Evolutionary conservation across 2,113 vertebrate genomes (phyloP).

Genomic region (Laticauda colubrina): DNA sequence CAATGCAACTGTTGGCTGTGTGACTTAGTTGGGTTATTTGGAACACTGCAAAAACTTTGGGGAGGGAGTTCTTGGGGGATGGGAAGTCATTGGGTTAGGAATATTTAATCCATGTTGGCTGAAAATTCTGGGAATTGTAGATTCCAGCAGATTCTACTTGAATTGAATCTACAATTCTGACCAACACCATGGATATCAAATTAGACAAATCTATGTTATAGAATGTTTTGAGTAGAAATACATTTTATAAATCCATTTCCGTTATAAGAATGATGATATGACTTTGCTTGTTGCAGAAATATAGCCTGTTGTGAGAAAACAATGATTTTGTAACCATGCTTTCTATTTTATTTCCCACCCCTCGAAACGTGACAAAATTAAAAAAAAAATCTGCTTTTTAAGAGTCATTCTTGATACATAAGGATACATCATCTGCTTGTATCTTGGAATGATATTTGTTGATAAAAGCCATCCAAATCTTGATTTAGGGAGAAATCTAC

Average conservation of each 20-base stretch:
- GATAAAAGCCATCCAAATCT: background rate
- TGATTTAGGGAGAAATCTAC: constrained; percentile 19
- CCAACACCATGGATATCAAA: background rate
- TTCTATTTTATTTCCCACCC: constrained; percentile 24
- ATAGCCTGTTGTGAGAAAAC: background rate
- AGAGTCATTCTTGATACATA: constrained; percentile 15
- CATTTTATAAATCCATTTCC: background rate
- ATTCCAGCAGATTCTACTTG: too few species aligned
- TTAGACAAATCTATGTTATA: background rate
- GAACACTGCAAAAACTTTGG: background rate
- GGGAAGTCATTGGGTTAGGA: background rate
- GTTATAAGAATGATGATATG: background rate
- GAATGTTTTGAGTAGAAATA: background rate
- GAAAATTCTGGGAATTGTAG: background rate
- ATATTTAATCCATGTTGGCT: background rate
- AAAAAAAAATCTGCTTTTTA: background rate
- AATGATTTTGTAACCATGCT: background rate
- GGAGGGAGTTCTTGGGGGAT: background rate
- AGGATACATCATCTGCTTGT: background rate
- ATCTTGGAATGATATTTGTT: constrained; percentile 10
- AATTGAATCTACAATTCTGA: background rate
- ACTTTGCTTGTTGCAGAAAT: background rate
- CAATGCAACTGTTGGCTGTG: background rate
- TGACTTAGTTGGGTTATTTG: background rate
- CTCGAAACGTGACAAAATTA: background rate